Evolutionary conservation across 2,797 vertebrate genomes (phyloP), one percentile per base, ranked within the genome.

Genomic region (Ceryle rudis): DNA sequence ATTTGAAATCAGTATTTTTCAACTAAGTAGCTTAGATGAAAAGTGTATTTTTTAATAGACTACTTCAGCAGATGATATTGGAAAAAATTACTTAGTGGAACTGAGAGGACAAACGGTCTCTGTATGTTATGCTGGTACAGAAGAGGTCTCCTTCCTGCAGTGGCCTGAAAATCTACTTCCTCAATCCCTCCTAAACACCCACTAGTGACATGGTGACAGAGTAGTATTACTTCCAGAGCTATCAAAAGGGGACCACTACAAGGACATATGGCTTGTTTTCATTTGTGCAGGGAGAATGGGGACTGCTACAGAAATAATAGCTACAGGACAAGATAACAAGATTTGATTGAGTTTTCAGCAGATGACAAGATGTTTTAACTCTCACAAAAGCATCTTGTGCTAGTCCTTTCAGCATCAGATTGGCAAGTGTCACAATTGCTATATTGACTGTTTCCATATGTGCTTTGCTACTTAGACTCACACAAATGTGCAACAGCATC

Each of bases 401-500:
- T 78, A 81, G 41, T 28, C 41, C 29, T 62, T 58, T 70, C 39
- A 83, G n/a, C 61, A 64, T 90, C 64, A 65, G 51, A 72, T 37
- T 67, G 54, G 46, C 67, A 84, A 90, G 42, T 39, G 7, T 37
- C 66, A 39, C 55, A 61, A 73, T 42, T 86, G 49, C 57, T 89
- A 58, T 31, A 71, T 7, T 78, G 77, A 74, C 52, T 54, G 52
- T 26, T 80, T 67, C 78, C 71, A n/a, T 46, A 33, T 5, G 29
- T 58, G 29, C 41, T 74, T 71, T n/a, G 31, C 29, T 64, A 23
- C 78, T 71, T 66, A 46, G 52, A 54, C 22, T 86, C 51, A 37
- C 0, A 5, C 0, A 1, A 81, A 72, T 0, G 0, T 46, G 37
- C 44, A 52, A 25, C 41, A 71, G n/a, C 37, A 55, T 78, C 84